A percentile compares a stretch with the other conserved stretches of the same genome.
phyloP scores from a whole-genome alignment of 2,113 vertebrate species.

The Microcebus lehilahytsara region DNA sequence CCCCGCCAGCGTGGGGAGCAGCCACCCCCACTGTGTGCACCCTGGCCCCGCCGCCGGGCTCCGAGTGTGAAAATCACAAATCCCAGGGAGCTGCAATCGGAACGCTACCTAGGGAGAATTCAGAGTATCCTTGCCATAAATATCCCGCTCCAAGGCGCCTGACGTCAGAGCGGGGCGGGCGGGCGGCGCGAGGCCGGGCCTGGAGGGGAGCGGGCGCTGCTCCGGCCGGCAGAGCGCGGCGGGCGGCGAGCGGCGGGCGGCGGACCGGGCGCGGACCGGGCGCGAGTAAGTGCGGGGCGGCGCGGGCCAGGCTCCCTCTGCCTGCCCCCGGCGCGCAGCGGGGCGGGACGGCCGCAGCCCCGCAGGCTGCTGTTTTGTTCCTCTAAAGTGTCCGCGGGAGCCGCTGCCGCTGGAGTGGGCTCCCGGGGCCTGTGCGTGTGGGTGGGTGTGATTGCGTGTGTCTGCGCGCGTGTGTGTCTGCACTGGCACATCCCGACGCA shows the following conservation, averaged over 20 bases:
- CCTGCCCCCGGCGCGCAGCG: slow-evolving; percentile 10
- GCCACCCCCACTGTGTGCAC: slow-evolving; percentile 27
- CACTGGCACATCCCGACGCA: slow-evolving; percentile 39
- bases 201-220: slow-evolving; percentile 78
- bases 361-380: slow-evolving; percentile 48
- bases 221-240: slow-evolving; percentile 38
- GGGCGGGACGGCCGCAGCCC: slow-evolving; percentile 6
- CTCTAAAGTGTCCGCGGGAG: slow-evolving; percentile 57
- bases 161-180: slow-evolving; percentile 83
- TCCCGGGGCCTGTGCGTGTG: neutral
- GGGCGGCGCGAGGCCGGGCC: slow-evolving; percentile 72
- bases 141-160: slow-evolving; percentile 79
- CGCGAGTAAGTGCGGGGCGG: slow-evolving; percentile 76
- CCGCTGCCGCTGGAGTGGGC: neutral
- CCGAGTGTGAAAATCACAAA: slow-evolving; percentile 74
- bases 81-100: slow-evolving; percentile 59
- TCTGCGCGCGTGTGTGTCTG: neutral
- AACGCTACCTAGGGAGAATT: slow-evolving; percentile 80
- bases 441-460: neutral
- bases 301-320: neutral
- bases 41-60: slow-evolving; percentile 41
- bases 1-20: slow-evolving; percentile 58
- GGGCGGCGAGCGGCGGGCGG: neutral
- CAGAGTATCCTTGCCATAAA: slow-evolving; percentile 81
- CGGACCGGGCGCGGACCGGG: neutral